Evolutionary conservation across 2,797 vertebrate genomes (phyloP).

Genomic region (Microctenopoma lineatum): DNA sequence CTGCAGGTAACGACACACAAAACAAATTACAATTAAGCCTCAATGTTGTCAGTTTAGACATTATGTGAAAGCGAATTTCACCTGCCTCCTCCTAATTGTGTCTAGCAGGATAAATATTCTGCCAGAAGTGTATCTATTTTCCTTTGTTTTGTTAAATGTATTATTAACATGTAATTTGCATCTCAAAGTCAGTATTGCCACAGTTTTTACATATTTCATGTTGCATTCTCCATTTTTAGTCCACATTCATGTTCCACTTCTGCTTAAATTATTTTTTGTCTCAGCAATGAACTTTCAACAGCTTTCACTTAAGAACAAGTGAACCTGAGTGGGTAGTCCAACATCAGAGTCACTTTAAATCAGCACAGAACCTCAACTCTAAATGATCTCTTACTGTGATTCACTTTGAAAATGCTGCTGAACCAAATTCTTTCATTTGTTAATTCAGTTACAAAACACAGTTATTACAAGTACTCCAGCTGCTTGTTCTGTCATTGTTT

Average conservation of each 20-base stretch:
- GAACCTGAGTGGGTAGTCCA: background rate
- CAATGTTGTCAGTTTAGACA: background rate
- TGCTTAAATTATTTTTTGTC: background rate
- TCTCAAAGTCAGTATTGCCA: background rate
- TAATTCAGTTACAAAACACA: background rate
- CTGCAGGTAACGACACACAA: conserved; percentile 80
- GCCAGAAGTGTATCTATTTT: background rate
- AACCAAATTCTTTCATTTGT: background rate
- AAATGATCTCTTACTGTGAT: background rate
- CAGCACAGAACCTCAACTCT: conserved; percentile 1
- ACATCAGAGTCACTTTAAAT: background rate
- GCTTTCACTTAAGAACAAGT: conserved; percentile 3
- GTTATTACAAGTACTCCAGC: background rate
- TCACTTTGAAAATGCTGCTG: background rate
- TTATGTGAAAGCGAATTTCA: background rate
- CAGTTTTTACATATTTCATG: background rate
- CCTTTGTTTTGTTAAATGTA: background rate
- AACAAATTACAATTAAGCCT: background rate
- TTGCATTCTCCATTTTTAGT: conserved; percentile 1
- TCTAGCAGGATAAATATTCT: background rate
- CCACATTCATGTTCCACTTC: background rate
- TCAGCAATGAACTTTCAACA: background rate
- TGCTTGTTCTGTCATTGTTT: background rate
- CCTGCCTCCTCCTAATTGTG: background rate
- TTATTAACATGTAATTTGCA: background rate